These are phyloP conservation scores for Eupleurogrammus muticus DNA, from an alignment of 2,797 vertebrate genomes.

Conservation along the genomic window DNA sequence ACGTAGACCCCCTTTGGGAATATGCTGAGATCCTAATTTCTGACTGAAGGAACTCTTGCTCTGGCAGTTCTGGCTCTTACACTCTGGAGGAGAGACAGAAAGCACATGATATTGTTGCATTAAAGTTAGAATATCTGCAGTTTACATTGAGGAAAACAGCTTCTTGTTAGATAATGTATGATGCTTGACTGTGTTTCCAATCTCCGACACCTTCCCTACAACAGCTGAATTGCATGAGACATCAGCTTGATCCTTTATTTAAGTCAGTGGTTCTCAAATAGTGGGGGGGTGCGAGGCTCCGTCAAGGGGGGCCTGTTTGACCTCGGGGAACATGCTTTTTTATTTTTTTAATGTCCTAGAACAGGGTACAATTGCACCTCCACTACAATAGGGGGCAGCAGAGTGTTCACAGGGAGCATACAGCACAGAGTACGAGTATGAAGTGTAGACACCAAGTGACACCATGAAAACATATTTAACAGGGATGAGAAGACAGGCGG, in stretches of 20 bases:
- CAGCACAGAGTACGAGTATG: no score
- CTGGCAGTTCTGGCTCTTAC: background rate
- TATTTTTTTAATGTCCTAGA: no score
- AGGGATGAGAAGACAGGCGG: no score
- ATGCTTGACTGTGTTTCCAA: background rate
- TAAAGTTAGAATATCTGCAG: background rate
- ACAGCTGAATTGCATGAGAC: slow-evolving; percentile 2
- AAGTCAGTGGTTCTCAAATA: no score
- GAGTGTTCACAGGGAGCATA: no score
- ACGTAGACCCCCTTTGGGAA: background rate
- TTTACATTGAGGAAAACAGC: background rate
- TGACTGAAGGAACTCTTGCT: background rate
- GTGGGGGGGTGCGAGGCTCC: no score
- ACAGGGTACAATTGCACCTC: no score
- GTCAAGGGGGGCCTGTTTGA: no score
- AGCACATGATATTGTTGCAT: background rate
- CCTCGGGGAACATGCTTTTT: no score
- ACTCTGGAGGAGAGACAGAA: background rate
- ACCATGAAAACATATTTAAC: no score
- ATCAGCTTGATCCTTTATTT: background rate
- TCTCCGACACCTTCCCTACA: background rate
- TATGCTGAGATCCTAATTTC: background rate
- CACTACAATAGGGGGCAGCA: no score
- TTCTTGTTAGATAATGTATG: background rate
- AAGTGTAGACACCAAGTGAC: no score